phyloP scores from a whole-genome alignment of 2,113 vertebrate species.

The Arenaria interpres region DNA sequence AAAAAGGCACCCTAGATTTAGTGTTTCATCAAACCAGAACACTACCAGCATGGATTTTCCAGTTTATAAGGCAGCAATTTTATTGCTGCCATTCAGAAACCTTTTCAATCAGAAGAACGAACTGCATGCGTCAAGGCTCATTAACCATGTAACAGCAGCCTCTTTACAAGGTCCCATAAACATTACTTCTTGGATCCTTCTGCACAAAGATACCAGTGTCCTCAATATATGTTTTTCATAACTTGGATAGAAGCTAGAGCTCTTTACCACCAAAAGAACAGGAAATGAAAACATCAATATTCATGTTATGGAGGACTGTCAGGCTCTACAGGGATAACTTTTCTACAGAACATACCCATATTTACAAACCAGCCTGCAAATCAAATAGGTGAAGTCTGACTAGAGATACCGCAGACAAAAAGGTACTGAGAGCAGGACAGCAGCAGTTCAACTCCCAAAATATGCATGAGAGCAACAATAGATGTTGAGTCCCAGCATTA shows the following conservation, averaged over 20 bases:
- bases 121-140: constrained; percentile 26
- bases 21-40: background rate
- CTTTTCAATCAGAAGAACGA: constrained; percentile 26
- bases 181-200: background rate
- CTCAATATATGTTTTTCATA: background rate
- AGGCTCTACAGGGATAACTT: background rate
- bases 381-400: background rate
- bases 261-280: background rate
- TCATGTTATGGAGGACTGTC: background rate
- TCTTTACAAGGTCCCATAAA: constrained; percentile 47
- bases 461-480: background rate
- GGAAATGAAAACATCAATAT: background rate
- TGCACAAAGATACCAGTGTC: constrained; percentile 29
- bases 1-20: background rate
- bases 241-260: background rate
- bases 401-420: background rate
- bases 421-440: background rate
- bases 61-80: constrained; percentile 41
- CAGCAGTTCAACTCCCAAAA: background rate
- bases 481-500: constrained; percentile 14
- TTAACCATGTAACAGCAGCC: constrained; percentile 40
- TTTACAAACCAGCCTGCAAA: background rate
- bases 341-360: background rate
- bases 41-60: background rate
- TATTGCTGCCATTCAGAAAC: constrained; percentile 33